Conservation (phyloP, 1,140 invertebrate genomes). For the Bombus superbus region DNA sequence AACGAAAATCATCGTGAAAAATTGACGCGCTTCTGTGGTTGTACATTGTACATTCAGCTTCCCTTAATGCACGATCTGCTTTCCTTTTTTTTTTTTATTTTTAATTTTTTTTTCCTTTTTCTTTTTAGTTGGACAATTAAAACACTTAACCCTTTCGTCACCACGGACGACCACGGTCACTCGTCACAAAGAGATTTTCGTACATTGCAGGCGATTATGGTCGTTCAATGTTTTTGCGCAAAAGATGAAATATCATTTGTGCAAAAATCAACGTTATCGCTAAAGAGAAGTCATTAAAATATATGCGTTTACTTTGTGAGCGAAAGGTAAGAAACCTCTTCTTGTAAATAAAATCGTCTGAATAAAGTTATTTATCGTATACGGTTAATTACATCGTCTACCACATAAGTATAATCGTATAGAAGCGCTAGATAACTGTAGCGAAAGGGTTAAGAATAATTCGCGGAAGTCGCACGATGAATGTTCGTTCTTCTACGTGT, state of each 20-base stretch:
- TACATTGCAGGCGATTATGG: no score
- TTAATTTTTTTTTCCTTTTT: no score
- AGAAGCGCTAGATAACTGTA: background rate
- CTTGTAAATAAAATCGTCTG: no score
- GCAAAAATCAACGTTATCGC: background rate
- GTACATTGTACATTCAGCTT: background rate
- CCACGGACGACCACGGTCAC: background rate
- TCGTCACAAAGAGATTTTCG: no score
- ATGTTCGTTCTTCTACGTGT: background rate
- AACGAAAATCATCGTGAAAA: slow-evolving; percentile 13
- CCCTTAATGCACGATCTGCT: background rate
- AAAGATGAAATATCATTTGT: no score
- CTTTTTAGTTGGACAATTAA: background rate
- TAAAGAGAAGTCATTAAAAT: background rate
- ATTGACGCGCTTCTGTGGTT: no score
- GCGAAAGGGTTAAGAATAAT: background rate
- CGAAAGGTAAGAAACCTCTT: background rate
- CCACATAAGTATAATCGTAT: background rate
- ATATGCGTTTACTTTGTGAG: background rate
- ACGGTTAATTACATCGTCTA: background rate
- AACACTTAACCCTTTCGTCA: background rate
- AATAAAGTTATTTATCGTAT: no score
- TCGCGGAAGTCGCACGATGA: slow-evolving; percentile 16
- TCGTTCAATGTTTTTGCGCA: no score
- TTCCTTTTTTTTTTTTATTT: background rate